Percentiles rank a stretch among this genome's conserved stretches.
Conservation (phyloP, 2,888 invertebrate species). For the Pherbina coryleti region DNA sequence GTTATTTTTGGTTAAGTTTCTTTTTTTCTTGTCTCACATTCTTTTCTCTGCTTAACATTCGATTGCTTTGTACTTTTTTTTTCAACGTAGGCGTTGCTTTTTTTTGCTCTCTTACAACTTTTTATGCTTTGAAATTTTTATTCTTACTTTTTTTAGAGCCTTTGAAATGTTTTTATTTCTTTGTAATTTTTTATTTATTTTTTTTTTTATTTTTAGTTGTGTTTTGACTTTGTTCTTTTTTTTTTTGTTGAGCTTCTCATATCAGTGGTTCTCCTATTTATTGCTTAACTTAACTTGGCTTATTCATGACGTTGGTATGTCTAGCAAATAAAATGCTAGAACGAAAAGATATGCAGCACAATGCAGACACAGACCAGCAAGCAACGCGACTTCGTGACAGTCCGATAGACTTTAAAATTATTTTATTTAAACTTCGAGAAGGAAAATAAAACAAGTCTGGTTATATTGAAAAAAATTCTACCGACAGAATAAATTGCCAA, state of each 20-base stretch:
- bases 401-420: constrained; percentile 9
- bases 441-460: too few species aligned
- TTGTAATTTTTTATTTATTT: not conserved
- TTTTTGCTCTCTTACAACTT: not conserved
- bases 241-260: not conserved
- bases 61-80: not conserved
- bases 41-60: not conserved
- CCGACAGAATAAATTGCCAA: too few species aligned
- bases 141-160: constrained; percentile 10
- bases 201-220: not conserved
- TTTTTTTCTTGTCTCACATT: not conserved
- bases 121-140: not conserved
- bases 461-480: too few species aligned
- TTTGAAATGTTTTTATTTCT: constrained; percentile 9
- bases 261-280: constrained; percentile 7
- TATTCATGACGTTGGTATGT: constrained; percentile 37
- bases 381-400: not conserved
- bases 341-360: not conserved
- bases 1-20: not conserved
- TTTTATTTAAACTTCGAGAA: not conserved
- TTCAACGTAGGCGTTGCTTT: not conserved
- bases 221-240: not conserved
- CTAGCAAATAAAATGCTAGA: constrained; percentile 8
- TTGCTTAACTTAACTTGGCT: constrained; percentile 20
- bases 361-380: not conserved